Evolutionary conservation across 2,888 invertebrate species (phyloP).

Genomic region (Osmoderma eremita): DNA sequence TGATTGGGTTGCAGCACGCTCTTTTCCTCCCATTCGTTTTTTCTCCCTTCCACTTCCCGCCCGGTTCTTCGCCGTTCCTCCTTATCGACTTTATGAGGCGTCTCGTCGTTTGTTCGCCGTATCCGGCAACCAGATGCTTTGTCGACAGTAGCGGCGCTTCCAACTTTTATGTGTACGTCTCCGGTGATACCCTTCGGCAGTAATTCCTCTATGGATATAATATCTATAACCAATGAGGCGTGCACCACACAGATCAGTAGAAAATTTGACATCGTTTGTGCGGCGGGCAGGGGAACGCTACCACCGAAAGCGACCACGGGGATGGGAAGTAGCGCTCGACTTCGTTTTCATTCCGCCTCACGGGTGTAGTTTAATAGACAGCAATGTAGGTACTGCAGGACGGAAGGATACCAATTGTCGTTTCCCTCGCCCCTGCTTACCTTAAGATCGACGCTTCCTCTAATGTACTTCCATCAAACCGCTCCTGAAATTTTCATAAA

Average conservation of each 20-base stretch:
- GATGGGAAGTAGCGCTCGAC: background rate
- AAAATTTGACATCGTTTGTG: constrained; percentile 34
- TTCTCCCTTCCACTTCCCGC: background rate
- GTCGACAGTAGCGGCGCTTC: constrained; percentile 50
- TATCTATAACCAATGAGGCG: constrained; percentile 52
- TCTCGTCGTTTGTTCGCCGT: constrained; percentile 60
- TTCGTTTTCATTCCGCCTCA: constrained; percentile 26
- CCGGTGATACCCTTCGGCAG: constrained; percentile 49
- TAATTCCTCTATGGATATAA: constrained; percentile 52
- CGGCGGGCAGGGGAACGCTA: background rate
- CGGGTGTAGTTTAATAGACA: constrained; percentile 20
- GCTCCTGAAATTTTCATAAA: constrained; percentile 12
- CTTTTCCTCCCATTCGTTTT: constrained; percentile 10
- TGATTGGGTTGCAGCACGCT: constrained; percentile 37
- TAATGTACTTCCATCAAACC: constrained; percentile 9
- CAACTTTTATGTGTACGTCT: constrained; percentile 51
- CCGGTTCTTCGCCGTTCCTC: constrained; percentile 22
- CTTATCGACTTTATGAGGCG: constrained; percentile 60
- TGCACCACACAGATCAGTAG: constrained; percentile 45
- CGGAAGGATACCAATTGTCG: background rate
- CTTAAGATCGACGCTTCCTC: no score
- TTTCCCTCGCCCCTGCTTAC: background rate
- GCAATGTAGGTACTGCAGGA: constrained; percentile 12
- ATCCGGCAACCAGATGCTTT: constrained; percentile 53
- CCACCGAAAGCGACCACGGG: constrained; percentile 1